Evolutionary conservation across 1,140 invertebrate species (phyloP).

Genomic region (Ganaspis sp.): DNA sequence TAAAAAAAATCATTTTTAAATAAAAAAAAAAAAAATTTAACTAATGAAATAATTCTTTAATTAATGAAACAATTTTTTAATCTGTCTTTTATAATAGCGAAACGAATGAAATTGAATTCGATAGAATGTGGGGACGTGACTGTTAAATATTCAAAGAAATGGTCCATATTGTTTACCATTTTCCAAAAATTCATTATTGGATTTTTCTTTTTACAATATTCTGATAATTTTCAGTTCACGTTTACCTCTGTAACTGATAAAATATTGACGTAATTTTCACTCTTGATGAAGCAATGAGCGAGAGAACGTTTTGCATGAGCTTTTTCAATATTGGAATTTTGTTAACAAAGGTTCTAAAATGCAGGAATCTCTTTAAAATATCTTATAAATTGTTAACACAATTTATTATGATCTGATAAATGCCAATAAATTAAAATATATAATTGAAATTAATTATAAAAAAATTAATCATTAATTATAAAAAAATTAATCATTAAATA

Average conservation of each 20-base stretch:
- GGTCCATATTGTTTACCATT: neutral
- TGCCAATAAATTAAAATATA: too few species aligned
- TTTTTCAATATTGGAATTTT: slow-evolving; percentile 11
- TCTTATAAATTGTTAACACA: too few species aligned
- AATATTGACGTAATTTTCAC: slow-evolving; percentile 19
- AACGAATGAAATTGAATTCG: neutral
- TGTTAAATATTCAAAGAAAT: slow-evolving; percentile 2
- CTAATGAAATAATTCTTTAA: too few species aligned
- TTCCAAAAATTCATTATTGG: neutral
- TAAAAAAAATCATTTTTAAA: too few species aligned
- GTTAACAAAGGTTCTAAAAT: neutral
- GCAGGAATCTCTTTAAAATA: too few species aligned
- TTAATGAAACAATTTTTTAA: too few species aligned
- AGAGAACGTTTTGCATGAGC: neutral
- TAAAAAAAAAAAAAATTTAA: too few species aligned
- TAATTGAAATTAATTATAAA: too few species aligned
- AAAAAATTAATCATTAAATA: too few species aligned
- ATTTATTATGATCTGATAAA: too few species aligned
- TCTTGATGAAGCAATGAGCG: neutral
- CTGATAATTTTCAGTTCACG: neutral
- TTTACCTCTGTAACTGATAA: neutral
- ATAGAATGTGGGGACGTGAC: neutral
- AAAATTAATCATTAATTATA: too few species aligned
- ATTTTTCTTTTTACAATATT: slow-evolving; percentile 16
- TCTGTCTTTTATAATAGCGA: too few species aligned